A percentile compares a stretch with the other conserved stretches of the same genome.
Evolutionary conservation across 2,888 invertebrate species (phyloP).

Genomic region (Tanytarsus gracilentus): DNA sequence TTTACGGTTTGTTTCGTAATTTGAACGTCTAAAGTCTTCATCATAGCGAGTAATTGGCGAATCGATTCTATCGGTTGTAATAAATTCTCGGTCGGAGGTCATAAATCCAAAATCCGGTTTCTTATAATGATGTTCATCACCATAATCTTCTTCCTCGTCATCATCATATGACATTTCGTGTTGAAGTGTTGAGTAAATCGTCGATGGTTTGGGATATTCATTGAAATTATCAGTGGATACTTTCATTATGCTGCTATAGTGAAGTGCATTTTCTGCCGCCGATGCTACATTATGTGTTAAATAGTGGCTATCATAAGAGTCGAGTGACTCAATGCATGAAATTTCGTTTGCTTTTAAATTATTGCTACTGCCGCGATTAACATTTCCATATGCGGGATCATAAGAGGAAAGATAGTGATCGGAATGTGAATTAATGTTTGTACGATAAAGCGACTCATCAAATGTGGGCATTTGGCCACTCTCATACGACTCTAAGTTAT

Average conservation of each 20-base stretch:
- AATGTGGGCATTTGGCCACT: constrained; percentile 27
- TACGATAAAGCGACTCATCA: constrained; percentile 17
- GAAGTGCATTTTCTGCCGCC: background rate
- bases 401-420: constrained; percentile 27
- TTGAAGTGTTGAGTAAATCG: constrained; percentile 45
- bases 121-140: constrained; percentile 44
- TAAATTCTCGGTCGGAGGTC: constrained; percentile 43
- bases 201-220: background rate
- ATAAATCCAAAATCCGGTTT: constrained; percentile 52
- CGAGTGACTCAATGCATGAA: constrained; percentile 42
- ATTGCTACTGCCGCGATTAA: constrained; percentile 30
- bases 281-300: constrained; percentile 37
- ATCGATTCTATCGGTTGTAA: constrained; percentile 48
- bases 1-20: constrained; percentile 50
- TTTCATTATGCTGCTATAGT: constrained; percentile 25
- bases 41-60: constrained; percentile 66
- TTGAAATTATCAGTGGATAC: constrained; percentile 17
- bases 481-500: too few relatives aligned
- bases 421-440: constrained; percentile 27
- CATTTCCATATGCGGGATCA: constrained; percentile 5
- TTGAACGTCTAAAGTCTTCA: constrained; percentile 49
- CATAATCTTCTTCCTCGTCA: constrained; percentile 34
- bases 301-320: constrained; percentile 43
- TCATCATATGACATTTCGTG: constrained; percentile 31
- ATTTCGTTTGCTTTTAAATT: constrained; percentile 41